Evolutionary conservation across 2,113 vertebrate species (phyloP).

Genomic region (Myiozetetes cayanensis): DNA sequence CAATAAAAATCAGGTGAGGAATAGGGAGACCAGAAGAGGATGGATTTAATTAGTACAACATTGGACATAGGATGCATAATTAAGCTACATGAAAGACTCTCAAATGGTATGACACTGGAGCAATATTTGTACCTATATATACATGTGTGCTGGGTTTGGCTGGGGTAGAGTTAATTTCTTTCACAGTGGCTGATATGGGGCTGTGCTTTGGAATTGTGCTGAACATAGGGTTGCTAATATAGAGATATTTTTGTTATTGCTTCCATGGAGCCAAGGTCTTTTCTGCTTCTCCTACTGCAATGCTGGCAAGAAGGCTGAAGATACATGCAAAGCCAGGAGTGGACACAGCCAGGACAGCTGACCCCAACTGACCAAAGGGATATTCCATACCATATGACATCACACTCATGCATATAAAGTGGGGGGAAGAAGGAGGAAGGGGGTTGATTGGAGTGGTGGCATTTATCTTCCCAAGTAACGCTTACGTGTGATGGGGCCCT

Average conservation of each 20-base stretch:
- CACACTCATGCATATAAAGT: background rate
- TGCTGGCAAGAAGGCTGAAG: background rate
- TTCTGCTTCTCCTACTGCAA: background rate
- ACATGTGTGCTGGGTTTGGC: background rate
- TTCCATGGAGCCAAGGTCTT: background rate
- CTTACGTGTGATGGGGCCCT: background rate
- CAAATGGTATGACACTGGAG: fast-evolving
- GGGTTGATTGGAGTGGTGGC: background rate
- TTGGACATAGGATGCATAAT: background rate
- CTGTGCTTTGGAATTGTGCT: background rate
- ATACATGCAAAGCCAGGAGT: background rate
- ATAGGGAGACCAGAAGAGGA: background rate
- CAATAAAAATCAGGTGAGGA: background rate
- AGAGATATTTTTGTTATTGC: background rate
- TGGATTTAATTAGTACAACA: background rate
- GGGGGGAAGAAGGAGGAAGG: background rate
- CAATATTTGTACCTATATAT: background rate
- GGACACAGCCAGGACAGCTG: background rate
- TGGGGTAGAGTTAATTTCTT: background rate
- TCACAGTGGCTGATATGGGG: background rate
- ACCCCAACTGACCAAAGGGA: background rate
- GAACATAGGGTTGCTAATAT: background rate
- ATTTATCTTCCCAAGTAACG: background rate
- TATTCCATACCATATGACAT: background rate
- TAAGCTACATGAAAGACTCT: background rate